phyloP scores from a whole-genome alignment of 92 coral and sea anemone genomes.

The Muricea muricata region DNA sequence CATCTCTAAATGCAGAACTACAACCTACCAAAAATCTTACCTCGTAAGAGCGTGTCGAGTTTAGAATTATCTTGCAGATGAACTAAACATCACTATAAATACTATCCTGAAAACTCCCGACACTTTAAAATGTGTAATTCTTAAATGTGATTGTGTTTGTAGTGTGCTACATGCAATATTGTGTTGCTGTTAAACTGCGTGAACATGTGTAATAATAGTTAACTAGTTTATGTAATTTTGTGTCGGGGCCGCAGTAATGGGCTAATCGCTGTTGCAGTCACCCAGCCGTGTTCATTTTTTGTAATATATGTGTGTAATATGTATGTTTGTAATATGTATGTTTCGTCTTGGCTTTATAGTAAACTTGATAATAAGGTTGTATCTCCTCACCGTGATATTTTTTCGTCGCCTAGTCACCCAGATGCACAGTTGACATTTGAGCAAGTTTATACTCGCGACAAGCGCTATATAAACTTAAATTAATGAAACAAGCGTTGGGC shows the following conservation, averaged over 20 bases:
- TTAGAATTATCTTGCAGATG: conserved; percentile 5
- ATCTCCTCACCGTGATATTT: no score
- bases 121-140: conserved; percentile 21
- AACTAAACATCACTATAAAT: background rate
- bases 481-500: no score
- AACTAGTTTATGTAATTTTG: no score
- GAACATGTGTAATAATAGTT: background rate
- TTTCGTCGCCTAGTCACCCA: no score
- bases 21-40: conserved; percentile 46
- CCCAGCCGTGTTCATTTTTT: background rate
- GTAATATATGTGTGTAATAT: no score
- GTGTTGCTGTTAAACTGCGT: conserved; percentile 6
- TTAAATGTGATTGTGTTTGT: conserved; percentile 42
- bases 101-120: background rate
- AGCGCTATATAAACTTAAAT: no score
- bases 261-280: background rate
- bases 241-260: conserved; percentile 1
- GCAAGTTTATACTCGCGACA: no score
- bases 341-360: no score
- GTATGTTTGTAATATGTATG: no score
- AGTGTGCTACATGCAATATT: conserved; percentile 28
- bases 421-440: no score
- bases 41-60: conserved; percentile 11
- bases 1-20: conserved; percentile 52
- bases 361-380: no score